Percentiles rank a stretch among this genome's conserved stretches.
Evolutionary conservation across 1,140 invertebrate genomes (phyloP).

Genomic region (Carposina sasakii): DNA sequence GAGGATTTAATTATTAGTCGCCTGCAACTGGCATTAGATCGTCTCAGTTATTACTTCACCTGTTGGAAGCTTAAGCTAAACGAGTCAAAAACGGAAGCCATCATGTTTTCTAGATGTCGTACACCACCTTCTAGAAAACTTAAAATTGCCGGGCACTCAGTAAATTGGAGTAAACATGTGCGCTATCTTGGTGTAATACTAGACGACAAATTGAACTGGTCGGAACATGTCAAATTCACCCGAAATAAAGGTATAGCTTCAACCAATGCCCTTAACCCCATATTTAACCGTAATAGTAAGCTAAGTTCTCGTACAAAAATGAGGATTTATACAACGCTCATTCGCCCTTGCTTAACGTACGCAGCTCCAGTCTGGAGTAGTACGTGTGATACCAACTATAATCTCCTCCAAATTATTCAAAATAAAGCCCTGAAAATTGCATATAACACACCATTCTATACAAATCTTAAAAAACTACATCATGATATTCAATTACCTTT

Average conservation of each 20-base stretch:
- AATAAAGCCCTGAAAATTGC: constrained; percentile 2
- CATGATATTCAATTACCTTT: neutral
- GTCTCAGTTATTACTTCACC: neutral
- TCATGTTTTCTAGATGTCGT: neutral
- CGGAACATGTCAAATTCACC: neutral
- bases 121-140: neutral
- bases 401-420: neutral
- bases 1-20: neutral
- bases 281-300: neutral
- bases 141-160: neutral
- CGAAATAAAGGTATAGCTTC: neutral
- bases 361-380: neutral
- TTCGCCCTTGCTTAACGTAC: neutral
- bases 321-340: neutral
- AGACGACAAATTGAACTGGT: neutral
- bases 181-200: neutral
- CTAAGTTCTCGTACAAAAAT: neutral
- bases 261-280: neutral
- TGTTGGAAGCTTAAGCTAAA: constrained; percentile 2
- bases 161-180: neutral
- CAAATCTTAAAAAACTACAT: neutral
- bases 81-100: neutral
- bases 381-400: neutral
- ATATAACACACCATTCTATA: neutral
- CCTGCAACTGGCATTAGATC: neutral